Conservation (phyloP, 2,797 vertebrate genomes). For the Masticophis lateralis region DNA sequence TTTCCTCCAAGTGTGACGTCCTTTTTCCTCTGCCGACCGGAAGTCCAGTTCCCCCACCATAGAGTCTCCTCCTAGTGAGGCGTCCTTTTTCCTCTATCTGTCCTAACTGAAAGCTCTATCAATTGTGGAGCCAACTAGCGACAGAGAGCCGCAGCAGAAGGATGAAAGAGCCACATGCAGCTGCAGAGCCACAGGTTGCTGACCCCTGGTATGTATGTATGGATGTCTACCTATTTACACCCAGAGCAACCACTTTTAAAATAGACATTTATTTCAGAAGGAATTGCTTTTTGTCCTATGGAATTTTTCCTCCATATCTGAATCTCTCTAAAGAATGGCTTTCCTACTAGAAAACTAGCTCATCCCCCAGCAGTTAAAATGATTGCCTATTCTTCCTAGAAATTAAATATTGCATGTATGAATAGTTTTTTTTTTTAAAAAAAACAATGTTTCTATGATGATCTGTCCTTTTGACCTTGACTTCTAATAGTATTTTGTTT, state of each 20-base stretch:
- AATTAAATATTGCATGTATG: not conserved
- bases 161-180: too few relatives aligned
- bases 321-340: not conserved
- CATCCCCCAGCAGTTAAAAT: not conserved
- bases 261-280: not conserved
- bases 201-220: too few relatives aligned
- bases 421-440: not conserved
- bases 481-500: not conserved
- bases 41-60: too few relatives aligned
- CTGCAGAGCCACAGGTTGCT: too few relatives aligned
- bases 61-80: too few relatives aligned
- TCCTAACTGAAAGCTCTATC: too few relatives aligned
- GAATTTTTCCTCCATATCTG: not conserved
- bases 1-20: too few relatives aligned
- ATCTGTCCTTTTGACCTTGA: conserved; percentile 12
- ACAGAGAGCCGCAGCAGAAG: too few relatives aligned
- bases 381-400: not conserved
- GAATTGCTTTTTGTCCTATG: not conserved
- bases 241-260: not conserved
- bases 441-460: not conserved
- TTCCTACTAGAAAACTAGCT: not conserved
- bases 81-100: too few relatives aligned
- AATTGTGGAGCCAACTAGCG: too few relatives aligned
- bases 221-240: not conserved
- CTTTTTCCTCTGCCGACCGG: too few relatives aligned